Base-by-base conservation (phyloP, 92 coral and sea anemone species). In the Palythoa caribaeorum region DNA sequence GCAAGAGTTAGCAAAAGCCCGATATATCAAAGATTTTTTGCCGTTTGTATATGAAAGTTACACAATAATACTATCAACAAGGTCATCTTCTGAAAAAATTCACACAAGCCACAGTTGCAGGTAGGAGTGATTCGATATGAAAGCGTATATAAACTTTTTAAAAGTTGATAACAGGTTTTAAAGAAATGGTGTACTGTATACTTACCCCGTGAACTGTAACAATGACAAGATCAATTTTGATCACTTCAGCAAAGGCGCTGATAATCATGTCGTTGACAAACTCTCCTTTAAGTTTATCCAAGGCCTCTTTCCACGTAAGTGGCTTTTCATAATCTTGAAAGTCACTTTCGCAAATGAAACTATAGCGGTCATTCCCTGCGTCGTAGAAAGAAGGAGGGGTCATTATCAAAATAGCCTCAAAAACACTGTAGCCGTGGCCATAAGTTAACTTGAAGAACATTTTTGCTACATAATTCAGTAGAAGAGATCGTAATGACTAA, bases 241-340 rank as follows among this genome's bases (percentile, higher is more conserved):
- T 63, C 28, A 87, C 85, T 21, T 87, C 90, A 21, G 78, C 79
- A 66, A 87, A 87, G 40, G 90, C 78, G 80, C 70, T 54, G 77
- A 87, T 78, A 28, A 78, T 71, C 90, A 87, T 38, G 40, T 87
- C 90, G 40, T 68, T 70, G 14, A 75, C 90, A 38, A 50, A 87
- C 63, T 87, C 90, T 47, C 78, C 78, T 74, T 62, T 87, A 37
- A 87, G 68, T 76, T 78, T 78, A 17, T 79, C 69, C 66, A 87
- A 28, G 85, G 90, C 90, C 66, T 87, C 86, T 51, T 74, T 78
- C 90, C 90, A 87, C 81, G 54, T 79, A 21, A 4, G 71, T 68
- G 90, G 90, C 69, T 60, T 20, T 54, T 77, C 75, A 28, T 63
- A 15, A 74, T 87, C 90, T 68, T 72, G 60, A 76, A 87, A 78